Base-by-base conservation (phyloP, 2,888 invertebrate species). In the Fragum sueziense region DNA sequence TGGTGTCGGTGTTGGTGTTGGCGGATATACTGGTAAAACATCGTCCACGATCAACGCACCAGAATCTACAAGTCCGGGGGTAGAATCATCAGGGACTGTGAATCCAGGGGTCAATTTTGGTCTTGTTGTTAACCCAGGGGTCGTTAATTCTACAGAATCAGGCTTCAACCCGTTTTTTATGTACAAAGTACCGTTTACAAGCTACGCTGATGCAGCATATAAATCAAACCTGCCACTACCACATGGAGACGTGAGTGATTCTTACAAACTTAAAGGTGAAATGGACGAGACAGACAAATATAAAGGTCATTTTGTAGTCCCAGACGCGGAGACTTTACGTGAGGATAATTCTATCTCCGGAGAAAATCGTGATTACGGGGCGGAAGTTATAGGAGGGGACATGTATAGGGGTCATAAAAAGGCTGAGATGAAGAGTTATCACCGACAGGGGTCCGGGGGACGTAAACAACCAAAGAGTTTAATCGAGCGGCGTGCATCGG, bases 351-450 rank as follows among this genome's bases (percentile, higher is more conserved):
- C 54, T 34, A 54, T 54, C 27, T 52, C 27, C 6, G 51, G n/a
- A 1, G 77, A 77, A 52, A 74, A 62, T 27, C 57, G 76, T 3
- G 80, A 80, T 34, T 81, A 81, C 59, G 77, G 77, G 20, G 81
- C 74, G 11, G 81, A 78, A 22, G 31, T 47, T 7, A 65, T 65
- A 41, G 65, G 65, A n/a, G 82, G 78, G 25, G 79, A 82, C 29
- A 59, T 70, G 6, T 84, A 81, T 62, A 70, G 76, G 33, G 31
- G 81, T 29, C 79, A 76, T n/a, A 80, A 79, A 69, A 80, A 79
- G 52, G 71, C 74, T 7, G 84, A 84, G 68, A 74, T 79, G 70
- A 84, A 84, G 70, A 72, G 70, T 22, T 82, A 82, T 33, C 82
- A 79, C 27, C 51, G 78, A 14, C 73, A 80, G 25, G 72, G 73